Percentiles rank a stretch among this genome's conserved stretches.
These are phyloP conservation scores for rat (Rattus norvegicus) DNA, from an alignment of 2,113 vertebrate genomes.

Conservation along the genomic window DNA sequence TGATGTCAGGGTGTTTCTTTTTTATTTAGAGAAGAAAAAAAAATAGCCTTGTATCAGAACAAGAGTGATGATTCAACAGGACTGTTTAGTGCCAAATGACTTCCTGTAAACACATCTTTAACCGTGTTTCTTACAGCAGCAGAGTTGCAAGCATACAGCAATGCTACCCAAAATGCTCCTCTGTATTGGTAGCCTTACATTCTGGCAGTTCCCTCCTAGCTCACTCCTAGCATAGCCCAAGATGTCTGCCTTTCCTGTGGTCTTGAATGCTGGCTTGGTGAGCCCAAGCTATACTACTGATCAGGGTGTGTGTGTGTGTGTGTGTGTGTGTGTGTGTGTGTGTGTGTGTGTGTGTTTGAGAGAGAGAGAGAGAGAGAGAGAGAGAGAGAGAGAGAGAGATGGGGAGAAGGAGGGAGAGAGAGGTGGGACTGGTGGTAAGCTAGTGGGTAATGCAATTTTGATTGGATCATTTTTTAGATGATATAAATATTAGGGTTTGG, in stretches of 20 bases:
- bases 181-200: neutral
- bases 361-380: neutral
- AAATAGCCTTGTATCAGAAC: conserved; percentile 61
- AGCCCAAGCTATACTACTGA: neutral
- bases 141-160: neutral
- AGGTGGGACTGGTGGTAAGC: neutral
- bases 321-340: neutral
- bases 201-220: too few species aligned
- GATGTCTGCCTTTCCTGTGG: neutral
- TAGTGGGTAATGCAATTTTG: neutral
- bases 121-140: conserved; percentile 39
- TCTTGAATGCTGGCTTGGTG: neutral
- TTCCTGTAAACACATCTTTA: conserved; percentile 49
- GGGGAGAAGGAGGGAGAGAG: neutral
- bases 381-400: neutral
- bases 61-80: conserved; percentile 69
- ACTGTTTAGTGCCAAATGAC: conserved; percentile 68
- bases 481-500: conserved; percentile 1
- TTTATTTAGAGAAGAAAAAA: conserved; percentile 67
- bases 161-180: neutral
- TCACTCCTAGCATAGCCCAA: neutral
- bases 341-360: neutral
- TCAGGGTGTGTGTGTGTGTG: neutral
- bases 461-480: neutral
- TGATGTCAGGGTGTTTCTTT: conserved; percentile 63